Evolutionary conservation across 2,113 vertebrate genomes (phyloP), one percentile per base, ranked within the genome.

Genomic region (Albula goreensis): DNA sequence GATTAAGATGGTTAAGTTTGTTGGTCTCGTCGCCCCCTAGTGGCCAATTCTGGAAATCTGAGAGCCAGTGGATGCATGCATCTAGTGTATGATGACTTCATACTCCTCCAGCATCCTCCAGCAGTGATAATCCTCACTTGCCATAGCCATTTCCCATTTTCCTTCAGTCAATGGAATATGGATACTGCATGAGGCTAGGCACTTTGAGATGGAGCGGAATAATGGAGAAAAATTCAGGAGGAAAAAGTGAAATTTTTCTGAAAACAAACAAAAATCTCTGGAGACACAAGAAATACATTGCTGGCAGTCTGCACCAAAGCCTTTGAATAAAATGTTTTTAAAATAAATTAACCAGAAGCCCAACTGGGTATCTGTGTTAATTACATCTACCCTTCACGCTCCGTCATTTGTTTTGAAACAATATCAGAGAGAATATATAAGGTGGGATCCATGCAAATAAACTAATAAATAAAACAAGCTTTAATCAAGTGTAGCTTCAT

Each of bases 381-480:
- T 79, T 50, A 79, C 13, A 17, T 17, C 49, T 79, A 15, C 49
- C 48, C 49, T 79, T 50, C 78, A 48, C 15, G 70, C 1, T 5
- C 78, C 50, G 78, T 79, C 41, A 7, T 50, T 79, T 4, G 41
- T 50, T 41, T 79, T 79, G 41, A 79, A 50, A 50, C 78, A 79
- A 79, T 79, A 74, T 74, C 70, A 74, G 70, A 74, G 70, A 31
- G 70, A 74, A 74, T 74, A 9, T 8, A 25, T 74, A 74, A 74
- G 8, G 22, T 31, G 70, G 5, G 70, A 74, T 31, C 41, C 78
- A 79, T 49, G 78, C 17, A 48, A 79, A 79, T 50, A 79, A 15
- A 49, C 78, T 79, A 50, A 48, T 79, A 79, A 79, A 79, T 79
- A 79, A 79, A 50, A 79, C 78, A 79, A 25, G 15, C 13, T 48